Evolutionary conservation across 2,113 vertebrate species (phyloP).

Genomic region (Euleptes europaea): DNA sequence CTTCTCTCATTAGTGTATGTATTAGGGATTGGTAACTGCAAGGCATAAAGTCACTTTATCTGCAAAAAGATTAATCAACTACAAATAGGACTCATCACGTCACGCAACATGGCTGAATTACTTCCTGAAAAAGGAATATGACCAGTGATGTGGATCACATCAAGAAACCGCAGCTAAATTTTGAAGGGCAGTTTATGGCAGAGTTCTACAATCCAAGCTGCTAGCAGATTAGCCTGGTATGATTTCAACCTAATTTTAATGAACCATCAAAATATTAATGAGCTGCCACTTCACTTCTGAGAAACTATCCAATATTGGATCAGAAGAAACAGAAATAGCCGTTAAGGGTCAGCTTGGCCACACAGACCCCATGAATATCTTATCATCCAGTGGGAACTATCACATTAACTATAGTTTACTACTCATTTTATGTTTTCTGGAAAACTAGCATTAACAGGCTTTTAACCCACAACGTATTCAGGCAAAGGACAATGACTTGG

Average conservation of each 20-base stretch:
- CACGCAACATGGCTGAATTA: background rate
- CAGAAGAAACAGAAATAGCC: background rate
- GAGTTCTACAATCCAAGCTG: background rate
- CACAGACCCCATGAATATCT: background rate
- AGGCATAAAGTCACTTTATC: background rate
- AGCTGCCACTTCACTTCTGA: background rate
- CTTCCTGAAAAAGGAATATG: background rate
- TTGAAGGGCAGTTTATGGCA: background rate
- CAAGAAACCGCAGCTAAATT: background rate
- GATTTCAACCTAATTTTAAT: background rate
- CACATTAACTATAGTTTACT: background rate
- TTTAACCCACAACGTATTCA: background rate
- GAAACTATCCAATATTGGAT: background rate
- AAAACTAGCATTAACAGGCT: background rate
- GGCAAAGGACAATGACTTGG: background rate
- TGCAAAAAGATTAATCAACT: background rate
- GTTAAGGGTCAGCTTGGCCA: background rate
- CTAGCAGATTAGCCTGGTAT: background rate
- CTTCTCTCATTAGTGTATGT: background rate
- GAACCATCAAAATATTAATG: background rate
- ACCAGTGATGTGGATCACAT: background rate
- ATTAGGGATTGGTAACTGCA: background rate
- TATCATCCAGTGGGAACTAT: background rate
- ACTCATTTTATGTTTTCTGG: background rate
- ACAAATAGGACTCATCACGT: background rate